Evolutionary conservation across 1,140 invertebrate species (phyloP), one percentile per base, ranked within the genome.

Genomic region (Drosophila bocqueti): DNA sequence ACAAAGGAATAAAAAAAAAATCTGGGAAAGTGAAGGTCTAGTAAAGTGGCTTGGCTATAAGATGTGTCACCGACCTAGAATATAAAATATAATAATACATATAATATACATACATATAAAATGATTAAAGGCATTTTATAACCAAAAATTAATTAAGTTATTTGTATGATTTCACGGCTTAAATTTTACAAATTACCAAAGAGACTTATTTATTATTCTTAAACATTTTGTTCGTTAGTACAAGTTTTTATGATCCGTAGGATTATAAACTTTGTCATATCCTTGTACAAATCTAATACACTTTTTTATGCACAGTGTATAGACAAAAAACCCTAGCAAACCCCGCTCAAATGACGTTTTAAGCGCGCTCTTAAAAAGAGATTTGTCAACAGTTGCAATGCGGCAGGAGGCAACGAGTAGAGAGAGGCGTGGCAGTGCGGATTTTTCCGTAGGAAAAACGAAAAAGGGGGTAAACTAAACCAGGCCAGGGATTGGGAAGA

Each of bases 351-450:
- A 90, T 87, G 81, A 90, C 76, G 86, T 90, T 90, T 89, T 90
- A 90, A 90, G 85, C 85, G 85, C 76, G 86, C 79, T 90, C 86
- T 90, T 85, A 90, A 90, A 90, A 90, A 90, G 85, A 90, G 85
- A 90, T 90, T 90, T 90, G 85, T 90, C 85, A 90, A 90, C 85
- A 85, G 85, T 90, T 90, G 85, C 85, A 90, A 74, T 84, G 81
- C 84, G 81, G 49, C 81, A 83, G 61, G 46, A 58, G 62, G 24
- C 31, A 34, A 11, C n/a, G 34, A 46, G 34, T 46, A 36, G 31
- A 18, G 18, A 34, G 40, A 26, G 34, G 46, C 21, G 61, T 43
- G 73, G 61, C 52, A 50, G 31, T 43, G 46, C 29, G 66, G 66
- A 57, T n/a, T 24, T 40, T 24, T 42, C 29, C 31, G 21, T 6